Conservation (phyloP, 2,888 invertebrate species). For the Agrochola lota region DNA sequence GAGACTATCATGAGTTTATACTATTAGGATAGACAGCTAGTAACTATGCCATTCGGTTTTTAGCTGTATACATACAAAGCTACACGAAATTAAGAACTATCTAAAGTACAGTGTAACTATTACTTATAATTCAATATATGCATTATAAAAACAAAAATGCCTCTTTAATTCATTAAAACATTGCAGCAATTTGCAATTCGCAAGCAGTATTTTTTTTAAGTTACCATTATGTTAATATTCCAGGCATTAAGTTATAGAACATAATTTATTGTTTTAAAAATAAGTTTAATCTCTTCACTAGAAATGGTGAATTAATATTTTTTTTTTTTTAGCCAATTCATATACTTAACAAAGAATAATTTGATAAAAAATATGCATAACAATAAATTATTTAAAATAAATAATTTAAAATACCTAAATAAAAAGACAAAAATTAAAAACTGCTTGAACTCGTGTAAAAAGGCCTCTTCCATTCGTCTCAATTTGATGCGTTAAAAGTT, state of each 20-base stretch:
- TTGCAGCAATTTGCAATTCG: no score
- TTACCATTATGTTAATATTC: no score
- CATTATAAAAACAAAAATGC: no score
- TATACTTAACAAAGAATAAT: no score
- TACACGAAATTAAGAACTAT: background rate
- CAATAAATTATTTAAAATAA: background rate
- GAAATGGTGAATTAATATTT: no score
- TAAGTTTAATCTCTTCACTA: no score
- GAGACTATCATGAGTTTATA: background rate
- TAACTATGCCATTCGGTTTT: background rate
- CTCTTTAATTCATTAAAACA: no score
- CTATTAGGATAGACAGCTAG: background rate
- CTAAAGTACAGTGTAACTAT: background rate
- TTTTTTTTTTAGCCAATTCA: no score
- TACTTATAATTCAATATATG: background rate
- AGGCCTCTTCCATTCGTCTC: background rate
- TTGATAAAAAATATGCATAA: background rate
- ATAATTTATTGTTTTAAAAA: no score
- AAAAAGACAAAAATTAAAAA: background rate
- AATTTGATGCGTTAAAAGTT: background rate
- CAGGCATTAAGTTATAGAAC: no score
- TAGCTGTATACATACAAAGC: background rate
- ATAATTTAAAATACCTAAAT: background rate
- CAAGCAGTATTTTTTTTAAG: no score
- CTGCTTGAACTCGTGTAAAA: background rate